Percentiles rank a stretch among this genome's conserved stretches.
These are phyloP conservation scores for Cirrhinus molitorella DNA, from an alignment of 2,797 vertebrate genomes.

Conservation along the genomic window DNA sequence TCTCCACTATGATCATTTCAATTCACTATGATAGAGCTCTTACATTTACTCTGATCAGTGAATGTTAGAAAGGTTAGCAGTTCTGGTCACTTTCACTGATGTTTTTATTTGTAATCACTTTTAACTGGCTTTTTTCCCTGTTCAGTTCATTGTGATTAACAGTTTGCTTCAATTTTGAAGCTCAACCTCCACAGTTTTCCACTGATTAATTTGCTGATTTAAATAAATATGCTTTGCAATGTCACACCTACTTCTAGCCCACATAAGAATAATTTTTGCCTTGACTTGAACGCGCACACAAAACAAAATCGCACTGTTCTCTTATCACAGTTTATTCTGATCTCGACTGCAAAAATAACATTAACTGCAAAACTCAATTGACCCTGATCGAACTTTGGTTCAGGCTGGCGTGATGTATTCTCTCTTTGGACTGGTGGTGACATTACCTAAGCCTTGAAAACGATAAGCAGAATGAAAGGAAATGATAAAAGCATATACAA, in stretches of 20 bases:
- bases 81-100: too few relatives aligned
- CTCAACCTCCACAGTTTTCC: too few relatives aligned
- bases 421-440: slow-evolving; percentile 16
- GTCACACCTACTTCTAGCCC: too few relatives aligned
- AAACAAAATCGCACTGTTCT: background rate
- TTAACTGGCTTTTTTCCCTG: too few relatives aligned
- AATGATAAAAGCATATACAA: background rate
- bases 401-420: background rate
- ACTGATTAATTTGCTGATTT: too few relatives aligned
- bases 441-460: background rate
- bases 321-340: background rate
- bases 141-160: too few relatives aligned
- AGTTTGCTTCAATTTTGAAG: too few relatives aligned
- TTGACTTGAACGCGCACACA: background rate
- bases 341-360: background rate
- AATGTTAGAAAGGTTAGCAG: too few relatives aligned
- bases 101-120: too few relatives aligned
- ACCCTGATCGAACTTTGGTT: slow-evolving; percentile 3
- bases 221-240: too few relatives aligned
- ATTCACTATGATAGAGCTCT: background rate
- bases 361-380: background rate
- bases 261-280: background rate
- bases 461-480: slow-evolving; percentile 2
- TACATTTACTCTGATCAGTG: too few relatives aligned
- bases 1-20: too few relatives aligned